phyloP scores from a whole-genome alignment of 1,140 invertebrate species.

The Teleogryllus occipitalis region DNA sequence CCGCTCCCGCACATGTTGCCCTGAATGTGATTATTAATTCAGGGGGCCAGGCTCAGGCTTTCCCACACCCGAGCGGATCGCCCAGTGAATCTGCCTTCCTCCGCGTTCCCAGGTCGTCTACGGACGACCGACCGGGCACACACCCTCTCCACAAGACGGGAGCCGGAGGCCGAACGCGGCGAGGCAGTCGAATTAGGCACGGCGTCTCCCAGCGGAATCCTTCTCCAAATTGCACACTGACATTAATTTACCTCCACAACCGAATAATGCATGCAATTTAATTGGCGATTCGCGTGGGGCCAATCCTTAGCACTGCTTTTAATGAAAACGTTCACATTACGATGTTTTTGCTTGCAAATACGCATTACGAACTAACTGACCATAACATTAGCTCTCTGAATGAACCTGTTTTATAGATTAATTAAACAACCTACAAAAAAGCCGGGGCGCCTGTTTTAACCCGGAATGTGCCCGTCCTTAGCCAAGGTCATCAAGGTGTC shows the following conservation, averaged over 20 bases:
- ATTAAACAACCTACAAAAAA: background rate
- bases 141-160: too few species aligned
- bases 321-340: background rate
- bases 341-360: background rate
- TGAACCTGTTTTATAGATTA: constrained; percentile 1
- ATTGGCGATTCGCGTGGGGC: background rate
- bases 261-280: background rate
- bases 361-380: background rate
- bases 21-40: too few species aligned
- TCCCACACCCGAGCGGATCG: too few species aligned
- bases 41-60: too few species aligned
- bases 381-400: background rate
- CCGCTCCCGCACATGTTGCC: too few species aligned
- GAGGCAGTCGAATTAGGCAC: background rate
- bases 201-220: background rate
- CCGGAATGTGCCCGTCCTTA: background rate
- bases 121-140: too few species aligned
- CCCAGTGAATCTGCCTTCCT: too few species aligned
- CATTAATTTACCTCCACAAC: background rate
- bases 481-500: background rate
- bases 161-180: too few species aligned
- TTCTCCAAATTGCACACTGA: background rate
- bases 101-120: too few species aligned
- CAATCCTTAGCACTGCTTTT: constrained; percentile 1
- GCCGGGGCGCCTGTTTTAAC: background rate